These are phyloP conservation scores for Apodemia mormo DNA, from an alignment of 2,888 invertebrate species.

Conservation along the genomic window DNA sequence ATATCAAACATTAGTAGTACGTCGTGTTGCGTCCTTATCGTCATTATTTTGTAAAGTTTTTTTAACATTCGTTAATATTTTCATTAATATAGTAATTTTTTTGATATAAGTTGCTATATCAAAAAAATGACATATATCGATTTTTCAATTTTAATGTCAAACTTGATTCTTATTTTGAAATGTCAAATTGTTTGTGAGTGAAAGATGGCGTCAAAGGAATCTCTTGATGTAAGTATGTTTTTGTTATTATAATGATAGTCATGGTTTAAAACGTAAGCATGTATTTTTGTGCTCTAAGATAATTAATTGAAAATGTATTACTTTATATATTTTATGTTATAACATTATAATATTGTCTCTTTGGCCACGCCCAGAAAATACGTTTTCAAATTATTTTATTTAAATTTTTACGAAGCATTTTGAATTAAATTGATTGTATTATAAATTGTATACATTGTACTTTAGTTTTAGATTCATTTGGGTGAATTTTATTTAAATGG, in stretches of 20 bases:
- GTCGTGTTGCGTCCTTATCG: too few species aligned
- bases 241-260: slow-evolving; percentile 43
- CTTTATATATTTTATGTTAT: not conserved
- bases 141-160: slow-evolving; percentile 60
- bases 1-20: too few species aligned
- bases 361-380: slow-evolving; percentile 24
- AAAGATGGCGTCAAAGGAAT: slow-evolving; percentile 81
- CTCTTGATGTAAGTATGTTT: slow-evolving; percentile 69
- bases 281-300: not conserved
- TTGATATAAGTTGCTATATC: not conserved
- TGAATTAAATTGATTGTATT: slow-evolving; percentile 20
- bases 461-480: not conserved
- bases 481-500: not conserved
- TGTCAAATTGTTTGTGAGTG: slow-evolving; percentile 74
- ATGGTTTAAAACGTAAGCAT: slow-evolving; percentile 24
- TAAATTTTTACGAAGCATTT: slow-evolving; percentile 13
- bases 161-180: slow-evolving; percentile 43
- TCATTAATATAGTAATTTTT: too few species aligned
- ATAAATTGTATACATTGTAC: not conserved
- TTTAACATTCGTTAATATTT: too few species aligned
- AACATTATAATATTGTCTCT: not conserved
- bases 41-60: too few species aligned
- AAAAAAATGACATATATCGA: slow-evolving; percentile 41
- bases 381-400: slow-evolving; percentile 10
- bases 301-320: slow-evolving; percentile 15